phyloP scores from a whole-genome alignment of 1,140 invertebrate species.

The Linepithema humile region DNA sequence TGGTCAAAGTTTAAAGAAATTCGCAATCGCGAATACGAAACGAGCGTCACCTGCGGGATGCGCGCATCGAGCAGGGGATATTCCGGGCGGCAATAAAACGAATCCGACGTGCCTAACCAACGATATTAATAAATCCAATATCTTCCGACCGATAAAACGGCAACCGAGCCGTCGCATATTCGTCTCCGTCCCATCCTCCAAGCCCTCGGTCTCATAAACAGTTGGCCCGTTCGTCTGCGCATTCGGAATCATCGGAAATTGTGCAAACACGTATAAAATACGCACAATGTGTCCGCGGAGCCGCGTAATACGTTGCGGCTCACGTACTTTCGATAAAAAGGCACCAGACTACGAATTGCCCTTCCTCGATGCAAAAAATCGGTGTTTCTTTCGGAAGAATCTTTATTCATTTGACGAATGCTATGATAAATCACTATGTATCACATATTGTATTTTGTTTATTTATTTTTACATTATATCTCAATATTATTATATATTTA shows the following conservation, averaged over 20 bases:
- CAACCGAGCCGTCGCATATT: conserved; percentile 65
- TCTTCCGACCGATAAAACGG: conserved; percentile 80
- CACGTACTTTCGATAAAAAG: conserved; percentile 58
- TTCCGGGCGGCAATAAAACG: conserved; percentile 73
- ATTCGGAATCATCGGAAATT: conserved; percentile 75
- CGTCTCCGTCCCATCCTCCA: conserved; percentile 33
- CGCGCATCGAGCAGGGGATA: conserved; percentile 15
- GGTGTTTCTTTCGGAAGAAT: not conserved
- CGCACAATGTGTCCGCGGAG: conserved; percentile 81
- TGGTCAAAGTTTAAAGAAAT: not conserved
- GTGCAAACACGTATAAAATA: conserved; percentile 84
- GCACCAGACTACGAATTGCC: conserved; percentile 11
- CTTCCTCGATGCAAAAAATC: not conserved
- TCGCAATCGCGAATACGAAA: conserved; percentile 6
- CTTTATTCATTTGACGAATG: not conserved
- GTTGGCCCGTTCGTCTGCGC: conserved; percentile 53
- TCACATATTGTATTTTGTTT: too few relatives aligned
- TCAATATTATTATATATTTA: not conserved
- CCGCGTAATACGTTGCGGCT: conserved; percentile 76
- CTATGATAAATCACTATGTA: too few relatives aligned
- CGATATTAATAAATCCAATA: conserved; percentile 81
- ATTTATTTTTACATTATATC: not conserved
- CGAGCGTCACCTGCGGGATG: not conserved
- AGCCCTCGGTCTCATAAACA: conserved; percentile 61
- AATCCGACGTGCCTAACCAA: conserved; percentile 78